Evolutionary conservation across 2,797 vertebrate genomes (phyloP).

Genomic region (Ateles fusciceps): DNA sequence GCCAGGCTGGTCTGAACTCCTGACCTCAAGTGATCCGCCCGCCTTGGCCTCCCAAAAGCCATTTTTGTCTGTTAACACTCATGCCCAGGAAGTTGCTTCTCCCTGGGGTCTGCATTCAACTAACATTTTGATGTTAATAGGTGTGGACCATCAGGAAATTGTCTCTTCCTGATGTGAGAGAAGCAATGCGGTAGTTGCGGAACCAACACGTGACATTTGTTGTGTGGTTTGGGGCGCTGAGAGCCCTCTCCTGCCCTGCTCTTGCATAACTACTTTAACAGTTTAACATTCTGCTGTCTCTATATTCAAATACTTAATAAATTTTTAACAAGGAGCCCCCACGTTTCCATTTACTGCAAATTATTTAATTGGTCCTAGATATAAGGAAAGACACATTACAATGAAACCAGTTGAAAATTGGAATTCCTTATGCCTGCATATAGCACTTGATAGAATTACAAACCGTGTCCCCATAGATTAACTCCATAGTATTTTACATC

Average conservation of each 20-base stretch:
- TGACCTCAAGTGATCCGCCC: not conserved
- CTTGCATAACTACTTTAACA: not conserved
- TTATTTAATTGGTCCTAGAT: not conserved
- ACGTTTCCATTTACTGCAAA: not conserved
- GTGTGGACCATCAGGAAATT: not conserved
- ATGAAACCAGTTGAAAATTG: not conserved
- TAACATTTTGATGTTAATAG: not conserved
- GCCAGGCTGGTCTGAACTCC: not conserved
- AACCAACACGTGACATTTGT: not conserved
- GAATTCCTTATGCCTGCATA: not conserved
- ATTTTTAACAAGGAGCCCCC: not conserved
- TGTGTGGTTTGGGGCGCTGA: fast-evolving
- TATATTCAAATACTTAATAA: not conserved
- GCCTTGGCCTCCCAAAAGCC: not conserved
- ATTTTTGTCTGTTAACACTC: not conserved
- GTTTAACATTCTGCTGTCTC: not conserved
- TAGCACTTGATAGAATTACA: not conserved
- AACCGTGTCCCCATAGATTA: not conserved
- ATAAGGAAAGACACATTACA: not conserved
- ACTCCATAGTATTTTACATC: not conserved
- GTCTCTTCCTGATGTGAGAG: not conserved
- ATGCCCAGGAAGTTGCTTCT: not conserved
- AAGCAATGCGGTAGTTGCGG: not conserved
- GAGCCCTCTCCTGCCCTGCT: not conserved
- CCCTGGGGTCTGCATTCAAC: not conserved